Evolutionary conservation across 2,888 invertebrate species (phyloP), one percentile per base, ranked within the genome.

Genomic region (Lacanobia oleracea): DNA sequence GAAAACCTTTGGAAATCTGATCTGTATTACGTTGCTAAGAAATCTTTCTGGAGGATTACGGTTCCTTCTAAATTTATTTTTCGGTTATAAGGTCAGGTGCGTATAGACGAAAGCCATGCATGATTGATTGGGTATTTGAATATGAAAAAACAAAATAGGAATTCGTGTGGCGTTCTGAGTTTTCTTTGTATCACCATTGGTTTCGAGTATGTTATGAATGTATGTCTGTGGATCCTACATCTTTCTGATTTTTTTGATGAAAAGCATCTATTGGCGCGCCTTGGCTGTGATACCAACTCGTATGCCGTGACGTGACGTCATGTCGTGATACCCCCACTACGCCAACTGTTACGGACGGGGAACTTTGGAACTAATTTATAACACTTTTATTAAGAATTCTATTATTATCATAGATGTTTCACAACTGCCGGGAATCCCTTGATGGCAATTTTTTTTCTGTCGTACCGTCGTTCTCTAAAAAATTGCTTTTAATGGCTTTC

Each of bases 1-100:
- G 48, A 45, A 62, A 66, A 66, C 4, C 60, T 62, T 69, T 48
- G 51, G 60, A 67, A 79, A 72, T 54, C 33, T 78, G 73, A 82
- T 68, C 78, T 37, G 54, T 62, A 68, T 68, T 67, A 68, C n/a
- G 50, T 43, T 56, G 23, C 12, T 56, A 14, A 43, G 51, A 67
- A 54, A 66, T 66, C 40, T 67, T 51, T 56, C n/a, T 40, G 45
- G 10, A 2, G n/a, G 33, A 64, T 65, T 62, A 53, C 21, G 33
- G 40, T 48, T 61, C 18, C 43, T 43, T 4, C 43, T 8, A 33
- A 43, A 27, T 59, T 57, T 61, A 21, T 53, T 66, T 53, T 59
- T 18, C 12, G 12, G 50, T 53, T 37, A 51, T 9, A 67, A 61
- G 67, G 54, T 76, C 69, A 76, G 45, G 37, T 75, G 51, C 18